phyloP scores from a whole-genome alignment of 2,797 vertebrate genomes.

The Acestrorhynchus altus region DNA sequence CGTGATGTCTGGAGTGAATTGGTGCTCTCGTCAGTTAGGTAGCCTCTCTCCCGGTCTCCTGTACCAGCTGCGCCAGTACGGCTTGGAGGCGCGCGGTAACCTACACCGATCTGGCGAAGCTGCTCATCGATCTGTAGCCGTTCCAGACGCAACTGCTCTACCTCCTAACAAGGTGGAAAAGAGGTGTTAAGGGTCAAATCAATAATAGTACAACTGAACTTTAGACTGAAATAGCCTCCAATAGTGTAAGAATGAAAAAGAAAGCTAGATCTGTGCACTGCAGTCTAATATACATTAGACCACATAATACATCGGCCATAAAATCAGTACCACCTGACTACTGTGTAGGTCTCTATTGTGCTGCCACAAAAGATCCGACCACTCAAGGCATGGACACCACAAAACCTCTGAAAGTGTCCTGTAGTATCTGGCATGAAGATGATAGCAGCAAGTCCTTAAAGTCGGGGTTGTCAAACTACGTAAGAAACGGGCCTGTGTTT shows the following conservation, averaged over 20 bases:
- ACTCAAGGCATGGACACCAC: too few relatives aligned
- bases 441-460: too few relatives aligned
- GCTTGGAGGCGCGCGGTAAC: constrained; percentile 80
- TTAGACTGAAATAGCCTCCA: neutral
- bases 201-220: neutral
- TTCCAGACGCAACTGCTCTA: constrained; percentile 89
- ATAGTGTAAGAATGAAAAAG: neutral
- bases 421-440: too few relatives aligned
- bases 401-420: too few relatives aligned
- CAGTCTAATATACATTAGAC: neutral
- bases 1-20: constrained; percentile 86
- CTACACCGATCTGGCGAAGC: constrained; percentile 89
- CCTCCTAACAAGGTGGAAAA: constrained; percentile 76
- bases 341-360: too few relatives aligned
- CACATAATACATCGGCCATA: neutral
- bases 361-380: too few relatives aligned
- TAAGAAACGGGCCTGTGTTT: too few relatives aligned
- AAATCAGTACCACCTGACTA: neutral
- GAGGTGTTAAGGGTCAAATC: neutral
- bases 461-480: too few relatives aligned
- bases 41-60: constrained; percentile 81
- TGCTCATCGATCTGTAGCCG: constrained; percentile 92
- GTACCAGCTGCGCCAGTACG: constrained; percentile 71
- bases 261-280: too few relatives aligned
- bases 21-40: constrained; percentile 86